A percentile compares a stretch with the other conserved stretches of the same genome.
These are phyloP conservation scores for Diplazon laetatorius DNA, from an alignment of 2,888 invertebrate genomes.

Conservation along the genomic window DNA sequence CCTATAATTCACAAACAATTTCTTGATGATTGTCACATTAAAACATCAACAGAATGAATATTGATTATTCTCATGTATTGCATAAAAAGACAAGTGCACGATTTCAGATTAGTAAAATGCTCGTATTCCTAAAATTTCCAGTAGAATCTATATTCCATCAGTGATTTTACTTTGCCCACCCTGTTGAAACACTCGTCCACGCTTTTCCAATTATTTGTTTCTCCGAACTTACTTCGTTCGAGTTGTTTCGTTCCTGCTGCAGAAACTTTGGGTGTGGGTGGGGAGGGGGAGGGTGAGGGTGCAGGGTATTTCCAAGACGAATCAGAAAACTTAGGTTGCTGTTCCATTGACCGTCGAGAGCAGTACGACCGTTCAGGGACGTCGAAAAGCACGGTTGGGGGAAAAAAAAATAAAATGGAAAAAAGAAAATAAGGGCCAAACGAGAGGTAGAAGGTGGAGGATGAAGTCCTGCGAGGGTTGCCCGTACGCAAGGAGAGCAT, in stretches of 20 bases:
- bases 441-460: constrained; percentile 33
- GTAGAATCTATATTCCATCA: not conserved
- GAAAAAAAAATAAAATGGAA: too few relatives aligned
- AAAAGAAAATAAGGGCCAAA: constrained; percentile 14
- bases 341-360: constrained; percentile 63
- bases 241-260: constrained; percentile 45
- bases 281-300: too few relatives aligned
- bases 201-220: not conserved
- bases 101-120: too few relatives aligned
- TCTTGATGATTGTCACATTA: too few relatives aligned
- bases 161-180: not conserved
- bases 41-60: too few relatives aligned
- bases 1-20: too few relatives aligned
- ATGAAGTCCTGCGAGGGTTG: constrained; percentile 32
- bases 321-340: constrained; percentile 61
- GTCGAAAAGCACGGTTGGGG: constrained; percentile 51
- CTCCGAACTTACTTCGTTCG: constrained; percentile 21
- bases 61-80: too few relatives aligned
- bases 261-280: constrained; percentile 56
- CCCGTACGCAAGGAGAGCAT: constrained; percentile 66
- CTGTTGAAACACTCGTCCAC: not conserved
- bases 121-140: too few relatives aligned
- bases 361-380: constrained; percentile 66
- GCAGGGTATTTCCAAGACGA: constrained; percentile 61
- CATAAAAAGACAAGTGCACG: too few relatives aligned